A percentile compares a stretch with the other conserved stretches of the same genome.
These are phyloP conservation scores for Talpa occidentalis DNA, from an alignment of 2,113 vertebrate genomes.

Conservation along the genomic window DNA sequence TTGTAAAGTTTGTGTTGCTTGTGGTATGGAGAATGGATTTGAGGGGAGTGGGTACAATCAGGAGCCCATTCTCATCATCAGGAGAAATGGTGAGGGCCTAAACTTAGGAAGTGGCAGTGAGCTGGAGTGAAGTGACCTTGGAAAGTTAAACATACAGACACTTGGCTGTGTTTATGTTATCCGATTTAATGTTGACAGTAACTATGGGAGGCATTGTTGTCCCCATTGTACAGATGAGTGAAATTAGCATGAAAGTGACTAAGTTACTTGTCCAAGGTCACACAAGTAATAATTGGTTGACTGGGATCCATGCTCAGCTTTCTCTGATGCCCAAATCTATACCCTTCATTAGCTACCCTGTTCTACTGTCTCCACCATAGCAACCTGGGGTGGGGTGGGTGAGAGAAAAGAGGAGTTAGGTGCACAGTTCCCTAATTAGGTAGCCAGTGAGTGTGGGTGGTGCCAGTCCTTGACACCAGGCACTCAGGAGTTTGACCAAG, in stretches of 20 bases:
- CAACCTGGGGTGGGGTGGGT: not conserved
- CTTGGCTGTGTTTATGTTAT: not conserved
- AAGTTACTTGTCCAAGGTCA: not conserved
- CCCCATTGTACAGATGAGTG: not conserved
- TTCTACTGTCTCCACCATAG: not conserved
- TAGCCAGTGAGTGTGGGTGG: not conserved
- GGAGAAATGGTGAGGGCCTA: not conserved
- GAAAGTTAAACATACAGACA: not conserved
- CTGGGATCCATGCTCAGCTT: not conserved
- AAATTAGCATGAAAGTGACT: not conserved
- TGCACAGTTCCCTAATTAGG: accelerated
- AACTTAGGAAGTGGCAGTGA: not conserved
- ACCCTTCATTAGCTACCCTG: not conserved
- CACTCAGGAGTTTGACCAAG: not conserved
- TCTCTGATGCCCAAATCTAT: not conserved
- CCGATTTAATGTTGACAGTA: not conserved
- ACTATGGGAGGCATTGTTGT: no score
- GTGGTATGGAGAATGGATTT: not conserved
- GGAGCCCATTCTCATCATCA: not conserved
- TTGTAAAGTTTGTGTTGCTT: not conserved
- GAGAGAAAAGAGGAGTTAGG: not conserved
- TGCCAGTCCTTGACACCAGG: not conserved
- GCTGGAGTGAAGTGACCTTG: not conserved
- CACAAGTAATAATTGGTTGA: no score
- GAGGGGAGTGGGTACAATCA: not conserved